Evolutionary conservation across 1,140 invertebrate genomes (phyloP).

Genomic region (Temnothorax curvispinosus): DNA sequence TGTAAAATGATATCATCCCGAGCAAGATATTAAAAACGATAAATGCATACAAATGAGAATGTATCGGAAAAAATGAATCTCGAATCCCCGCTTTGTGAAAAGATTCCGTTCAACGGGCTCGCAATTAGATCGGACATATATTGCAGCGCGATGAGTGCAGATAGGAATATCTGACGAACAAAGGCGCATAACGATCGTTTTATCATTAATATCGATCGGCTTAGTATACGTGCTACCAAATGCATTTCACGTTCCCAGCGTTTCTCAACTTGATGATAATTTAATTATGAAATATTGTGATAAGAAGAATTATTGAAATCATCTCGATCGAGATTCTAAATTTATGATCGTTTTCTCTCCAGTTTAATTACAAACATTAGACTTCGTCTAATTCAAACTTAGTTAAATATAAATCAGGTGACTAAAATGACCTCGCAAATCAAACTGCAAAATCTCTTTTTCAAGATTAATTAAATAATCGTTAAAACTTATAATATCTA

Average conservation of each 20-base stretch:
- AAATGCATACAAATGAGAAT: constrained; percentile 3
- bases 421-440: background rate
- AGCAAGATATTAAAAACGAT: background rate
- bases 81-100: background rate
- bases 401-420: background rate
- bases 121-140: constrained; percentile 59
- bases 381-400: background rate
- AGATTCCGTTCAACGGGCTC: background rate
- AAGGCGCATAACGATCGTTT: constrained; percentile 65
- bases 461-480: background rate
- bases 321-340: background rate
- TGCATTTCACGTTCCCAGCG: constrained; percentile 21
- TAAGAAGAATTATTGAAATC: background rate
- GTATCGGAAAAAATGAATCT: background rate
- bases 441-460: background rate
- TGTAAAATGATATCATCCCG: background rate
- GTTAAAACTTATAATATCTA: background rate
- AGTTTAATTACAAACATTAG: background rate
- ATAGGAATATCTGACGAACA: constrained; percentile 53
- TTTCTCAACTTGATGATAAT: constrained; percentile 35
- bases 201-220: constrained; percentile 67
- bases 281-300: background rate
- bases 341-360: background rate
- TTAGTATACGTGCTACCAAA: constrained; percentile 62
- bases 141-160: constrained; percentile 6